Evolutionary conservation across 2,888 invertebrate genomes (phyloP), one percentile per base, ranked within the genome.

Genomic region (Apotomis turbidana): DNA sequence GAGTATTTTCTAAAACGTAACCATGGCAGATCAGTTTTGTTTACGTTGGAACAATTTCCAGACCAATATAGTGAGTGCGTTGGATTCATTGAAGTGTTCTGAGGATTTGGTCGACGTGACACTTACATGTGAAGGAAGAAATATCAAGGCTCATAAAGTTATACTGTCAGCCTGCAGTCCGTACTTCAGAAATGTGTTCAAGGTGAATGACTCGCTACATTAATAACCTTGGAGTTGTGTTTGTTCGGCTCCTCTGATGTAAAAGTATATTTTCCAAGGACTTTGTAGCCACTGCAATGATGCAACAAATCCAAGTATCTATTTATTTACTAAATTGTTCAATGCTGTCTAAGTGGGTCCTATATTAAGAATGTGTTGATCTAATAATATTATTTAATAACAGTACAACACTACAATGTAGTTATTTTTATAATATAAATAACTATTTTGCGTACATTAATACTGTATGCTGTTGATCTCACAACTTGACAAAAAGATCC

Each of bases 1-100:
- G 44, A 63, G 38, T 63, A 63, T 62, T 70, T 63, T 72, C 69
- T 69, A 61, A 81, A 78, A 82, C 85, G 78, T 89, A 90, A 88
- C 87, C 80, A 94, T 94, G 93, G 93, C 93, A 83, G 95, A 96
- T 89, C 95, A 96, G 86, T 96, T 96, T 86, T 96, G 96, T 90
- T 94, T 96, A 86, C 95, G 95, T 90, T 96, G 96, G 96, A 96
- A 96, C 87, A 96, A 96, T 86, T 96, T 96, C 90, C 95, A 96
- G 87, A 94, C 94, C 73, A 96, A 95, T 81, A 95, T 96, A 82
- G 94, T 96, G 75, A 95, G 94, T 83, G 95, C 95, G 57, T 94
- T 96, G 83, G 96, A 96, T 88, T 95, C 95, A 78, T 90, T 96
- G 76, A 95, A 96, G 84, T 94, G 93, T 79, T 95, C 95, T 10